These are phyloP conservation scores for Pogona vitticeps DNA, from an alignment of 2,113 vertebrate genomes.

Conservation along the genomic window DNA sequence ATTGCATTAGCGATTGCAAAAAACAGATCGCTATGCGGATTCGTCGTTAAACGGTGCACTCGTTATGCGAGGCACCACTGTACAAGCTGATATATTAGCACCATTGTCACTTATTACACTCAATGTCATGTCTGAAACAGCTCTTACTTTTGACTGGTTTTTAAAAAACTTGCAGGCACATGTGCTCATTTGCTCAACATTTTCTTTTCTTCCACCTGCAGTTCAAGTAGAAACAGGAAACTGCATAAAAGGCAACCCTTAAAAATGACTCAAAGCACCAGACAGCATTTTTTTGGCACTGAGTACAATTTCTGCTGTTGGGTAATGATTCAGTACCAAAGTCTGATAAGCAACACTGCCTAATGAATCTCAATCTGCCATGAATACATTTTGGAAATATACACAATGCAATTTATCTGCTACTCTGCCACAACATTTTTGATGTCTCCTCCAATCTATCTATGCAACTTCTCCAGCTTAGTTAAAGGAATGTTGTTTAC, in stretches of 20 bases:
- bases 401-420: neutral
- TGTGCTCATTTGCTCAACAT: neutral
- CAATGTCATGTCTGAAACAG: neutral
- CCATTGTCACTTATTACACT: no score
- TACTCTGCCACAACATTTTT: neutral
- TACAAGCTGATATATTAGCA: no score
- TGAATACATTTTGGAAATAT: neutral
- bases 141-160: neutral
- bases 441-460: neutral
- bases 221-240: neutral
- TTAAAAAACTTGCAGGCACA: no score
- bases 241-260: neutral
- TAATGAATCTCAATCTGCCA: neutral
- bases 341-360: no score
- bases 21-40: no score
- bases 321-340: no score
- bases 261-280: no score
- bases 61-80: no score
- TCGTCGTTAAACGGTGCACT: no score
- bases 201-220: neutral
- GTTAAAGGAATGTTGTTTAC: no score
- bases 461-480: neutral
- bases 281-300: neutral
- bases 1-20: no score
- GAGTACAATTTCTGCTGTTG: no score